Conservation (phyloP, 2,888 invertebrate species). For the Ischnura elegans region DNA sequence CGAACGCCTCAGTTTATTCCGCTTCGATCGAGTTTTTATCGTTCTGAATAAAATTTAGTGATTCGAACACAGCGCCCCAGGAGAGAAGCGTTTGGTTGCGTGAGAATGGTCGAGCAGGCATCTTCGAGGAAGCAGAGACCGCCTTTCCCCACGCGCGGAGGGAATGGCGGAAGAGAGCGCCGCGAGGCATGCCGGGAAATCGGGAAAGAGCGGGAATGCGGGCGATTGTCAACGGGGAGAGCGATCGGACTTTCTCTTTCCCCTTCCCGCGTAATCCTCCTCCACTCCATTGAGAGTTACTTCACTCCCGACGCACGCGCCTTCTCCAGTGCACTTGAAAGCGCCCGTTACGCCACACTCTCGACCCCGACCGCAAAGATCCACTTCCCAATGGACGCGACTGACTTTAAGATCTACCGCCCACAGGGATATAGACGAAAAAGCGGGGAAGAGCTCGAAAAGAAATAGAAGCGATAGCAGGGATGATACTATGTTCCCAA, state of each 20-base stretch:
- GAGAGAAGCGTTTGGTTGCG: not conserved
- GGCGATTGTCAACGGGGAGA: constrained; percentile 15
- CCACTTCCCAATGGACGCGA: not conserved
- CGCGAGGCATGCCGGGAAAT: constrained; percentile 10
- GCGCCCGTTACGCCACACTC: not conserved
- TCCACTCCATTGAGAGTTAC: not conserved
- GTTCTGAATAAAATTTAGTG: no score
- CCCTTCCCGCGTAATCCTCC: not conserved
- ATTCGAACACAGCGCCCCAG: no score
- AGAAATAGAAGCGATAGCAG: no score
- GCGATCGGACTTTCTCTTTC: constrained; percentile 7
- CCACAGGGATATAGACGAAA: not conserved
- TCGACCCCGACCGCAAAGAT: not conserved
- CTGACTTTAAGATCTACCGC: not conserved
- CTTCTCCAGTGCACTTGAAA: not conserved
- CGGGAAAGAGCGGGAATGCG: not conserved
- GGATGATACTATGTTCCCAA: no score
- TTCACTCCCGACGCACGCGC: not conserved
- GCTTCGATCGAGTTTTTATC: no score
- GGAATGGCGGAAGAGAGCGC: not conserved
- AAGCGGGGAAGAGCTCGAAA: not conserved
- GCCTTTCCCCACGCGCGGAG: no score
- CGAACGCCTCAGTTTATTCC: no score
- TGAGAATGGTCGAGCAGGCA: no score
- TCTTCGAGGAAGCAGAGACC: no score